phyloP scores from a whole-genome alignment of 1,140 invertebrate species.

The Tribolium castaneum region DNA sequence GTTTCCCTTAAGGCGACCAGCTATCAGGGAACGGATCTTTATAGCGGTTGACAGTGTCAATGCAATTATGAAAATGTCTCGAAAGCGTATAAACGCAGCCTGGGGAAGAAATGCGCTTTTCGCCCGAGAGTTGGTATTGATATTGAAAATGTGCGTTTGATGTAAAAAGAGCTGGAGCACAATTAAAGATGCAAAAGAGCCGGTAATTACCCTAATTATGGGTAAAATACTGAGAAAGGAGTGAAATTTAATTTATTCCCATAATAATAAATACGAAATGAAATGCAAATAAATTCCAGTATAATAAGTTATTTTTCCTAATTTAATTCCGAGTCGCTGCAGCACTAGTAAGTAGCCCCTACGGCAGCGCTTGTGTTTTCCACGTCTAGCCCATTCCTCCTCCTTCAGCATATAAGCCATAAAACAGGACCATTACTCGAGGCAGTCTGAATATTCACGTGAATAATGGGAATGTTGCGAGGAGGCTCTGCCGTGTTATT shows the following conservation, averaged over 20 bases:
- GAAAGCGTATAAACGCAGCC: conserved; percentile 7
- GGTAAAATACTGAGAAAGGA: conserved; percentile 26
- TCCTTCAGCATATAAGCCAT: conserved; percentile 8
- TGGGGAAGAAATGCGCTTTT: not conserved
- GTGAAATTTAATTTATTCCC: conserved; percentile 36
- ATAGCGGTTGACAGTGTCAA: not conserved
- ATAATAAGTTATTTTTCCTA: conserved; percentile 34
- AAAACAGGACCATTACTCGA: conserved; percentile 24
- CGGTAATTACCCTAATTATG: conserved; percentile 24
- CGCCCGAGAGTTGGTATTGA: not conserved
- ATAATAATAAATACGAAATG: conserved; percentile 33
- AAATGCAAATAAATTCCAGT: conserved; percentile 31
- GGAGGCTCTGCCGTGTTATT: conserved; percentile 3
- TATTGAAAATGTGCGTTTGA: conserved; percentile 12
- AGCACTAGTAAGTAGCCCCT: conserved; percentile 20
- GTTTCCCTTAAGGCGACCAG: not conserved
- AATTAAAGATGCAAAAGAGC: conserved; percentile 32
- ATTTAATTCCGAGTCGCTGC: conserved; percentile 17
- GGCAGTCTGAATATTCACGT: conserved; percentile 19
- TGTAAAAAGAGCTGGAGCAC: not conserved
- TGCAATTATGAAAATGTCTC: conserved; percentile 23
- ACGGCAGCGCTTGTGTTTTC: not conserved
- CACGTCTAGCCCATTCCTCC: conserved; percentile 22
- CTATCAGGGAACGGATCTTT: not conserved
- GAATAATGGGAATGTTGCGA: conserved; percentile 8